Conservation (phyloP, 1,140 invertebrate genomes). For the Aradophagus sp. region DNA sequence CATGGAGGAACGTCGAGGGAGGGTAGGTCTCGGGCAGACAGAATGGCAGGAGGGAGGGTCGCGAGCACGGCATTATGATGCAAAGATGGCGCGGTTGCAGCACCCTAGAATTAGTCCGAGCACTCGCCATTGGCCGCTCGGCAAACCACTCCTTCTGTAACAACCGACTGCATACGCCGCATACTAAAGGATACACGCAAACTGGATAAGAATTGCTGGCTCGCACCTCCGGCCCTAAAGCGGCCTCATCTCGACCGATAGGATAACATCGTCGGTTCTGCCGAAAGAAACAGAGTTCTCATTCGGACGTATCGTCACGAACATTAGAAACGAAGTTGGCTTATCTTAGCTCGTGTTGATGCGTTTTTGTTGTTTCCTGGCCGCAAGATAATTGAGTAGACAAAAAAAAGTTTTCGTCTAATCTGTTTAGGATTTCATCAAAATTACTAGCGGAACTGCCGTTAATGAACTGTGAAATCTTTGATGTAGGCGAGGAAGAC, state of each 20-base stretch:
- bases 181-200: constrained; percentile 74
- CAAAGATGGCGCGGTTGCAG: constrained; percentile 75
- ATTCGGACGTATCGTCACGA: too few species aligned
- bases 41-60: constrained; percentile 59
- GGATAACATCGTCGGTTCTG: constrained; percentile 23
- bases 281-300: too few species aligned
- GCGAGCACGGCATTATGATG: constrained; percentile 73
- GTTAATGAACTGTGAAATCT: too few species aligned
- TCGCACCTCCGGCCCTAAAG: constrained; percentile 58
- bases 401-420: too few species aligned
- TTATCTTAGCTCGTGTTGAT: too few species aligned
- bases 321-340: too few species aligned
- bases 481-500: too few species aligned
- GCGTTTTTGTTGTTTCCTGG: too few species aligned
- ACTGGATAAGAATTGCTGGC: constrained; percentile 67
- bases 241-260: constrained; percentile 36
- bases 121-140: constrained; percentile 75
- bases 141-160: constrained; percentile 76
- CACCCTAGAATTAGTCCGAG: constrained; percentile 75
- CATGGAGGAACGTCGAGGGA: constrained; percentile 21
- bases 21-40: constrained; percentile 48
- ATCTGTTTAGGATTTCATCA: too few species aligned
- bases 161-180: constrained; percentile 74
- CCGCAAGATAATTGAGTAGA: too few species aligned
- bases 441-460: too few species aligned